phyloP scores from a whole-genome alignment of 2,888 invertebrate species.

The Heliconius sara region DNA sequence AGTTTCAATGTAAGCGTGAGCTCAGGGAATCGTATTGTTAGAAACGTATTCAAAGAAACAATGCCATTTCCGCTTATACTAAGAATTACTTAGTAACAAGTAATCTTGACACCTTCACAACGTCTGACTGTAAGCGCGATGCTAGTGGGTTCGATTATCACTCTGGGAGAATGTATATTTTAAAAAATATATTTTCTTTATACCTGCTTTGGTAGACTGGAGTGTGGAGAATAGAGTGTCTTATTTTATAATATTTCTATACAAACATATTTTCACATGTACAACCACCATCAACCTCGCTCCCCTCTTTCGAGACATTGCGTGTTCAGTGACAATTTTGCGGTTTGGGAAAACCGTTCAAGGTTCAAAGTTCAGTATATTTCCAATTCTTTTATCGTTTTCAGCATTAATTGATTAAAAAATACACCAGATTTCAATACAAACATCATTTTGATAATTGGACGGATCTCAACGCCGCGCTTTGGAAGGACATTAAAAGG shows the following conservation, averaged over 20 bases:
- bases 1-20: background rate
- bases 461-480: background rate
- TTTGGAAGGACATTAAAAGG: background rate
- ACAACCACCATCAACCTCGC: background rate
- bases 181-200: background rate
- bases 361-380: too few relatives aligned
- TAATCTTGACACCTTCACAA: background rate
- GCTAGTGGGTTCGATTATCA: background rate
- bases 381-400: too few relatives aligned
- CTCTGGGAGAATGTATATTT: background rate
- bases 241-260: background rate
- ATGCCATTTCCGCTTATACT: constrained; percentile 5
- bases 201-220: background rate
- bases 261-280: too few relatives aligned
- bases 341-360: too few relatives aligned
- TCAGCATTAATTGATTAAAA: too few relatives aligned
- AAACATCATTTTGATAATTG: background rate
- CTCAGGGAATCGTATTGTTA: background rate
- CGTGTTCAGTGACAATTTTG: background rate
- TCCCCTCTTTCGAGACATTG: background rate
- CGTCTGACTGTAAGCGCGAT: background rate
- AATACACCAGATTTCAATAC: background rate
- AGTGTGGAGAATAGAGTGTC: background rate
- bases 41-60: background rate
- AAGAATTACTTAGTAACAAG: background rate